Base-by-base conservation (phyloP, 1,140 invertebrate genomes). In the Piezodorus guildinii region DNA sequence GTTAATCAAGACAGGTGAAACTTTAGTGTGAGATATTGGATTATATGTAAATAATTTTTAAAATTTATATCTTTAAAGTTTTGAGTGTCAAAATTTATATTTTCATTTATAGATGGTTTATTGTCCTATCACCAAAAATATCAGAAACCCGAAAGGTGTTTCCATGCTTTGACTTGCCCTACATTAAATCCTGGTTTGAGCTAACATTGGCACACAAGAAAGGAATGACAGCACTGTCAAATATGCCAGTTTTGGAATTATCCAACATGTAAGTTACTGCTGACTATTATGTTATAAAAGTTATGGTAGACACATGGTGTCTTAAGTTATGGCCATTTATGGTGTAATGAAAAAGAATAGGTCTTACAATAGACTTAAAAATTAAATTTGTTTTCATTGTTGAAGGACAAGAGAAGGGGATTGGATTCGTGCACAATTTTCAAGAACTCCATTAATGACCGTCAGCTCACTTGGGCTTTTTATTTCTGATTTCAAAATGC, bases 161-260 rank as follows among this genome's bases (percentile, higher is more conserved):
- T 73, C 94, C 94, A 0, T 95, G 92, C 72, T 94, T 95, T 74
- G 93, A 97, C 73, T 90, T 96, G 71, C 92, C 94, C 0, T 80
- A 75, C 1, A 83, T 88, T 66, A 96, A 96, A 76, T 81, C 83
- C 0, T 82, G 81, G 2, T 85, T 87, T 69, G 77, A 80, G 44
- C 73, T 89, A 0, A 83, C 78, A 17, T 78, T 90, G 1, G 78
- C 80, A 0, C 77, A 83, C 21, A 81, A 83, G 0, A 77, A 74
- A 56, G 74, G 77, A 39, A 81, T 83, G 77, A 73, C 76, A 0
- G 80, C 82, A 0, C 69, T 84, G 2, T 83, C 85, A 16, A 87
- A 87, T 66, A 85, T 79, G 62, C 83, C 80, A 1, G 65, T 85
- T 0, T 72, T 74, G 15, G 77, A 69, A 54, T 81, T 77, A 10